phyloP scores from a whole-genome alignment of 1,140 invertebrate genomes.

The Aphaenogaster rudis region DNA sequence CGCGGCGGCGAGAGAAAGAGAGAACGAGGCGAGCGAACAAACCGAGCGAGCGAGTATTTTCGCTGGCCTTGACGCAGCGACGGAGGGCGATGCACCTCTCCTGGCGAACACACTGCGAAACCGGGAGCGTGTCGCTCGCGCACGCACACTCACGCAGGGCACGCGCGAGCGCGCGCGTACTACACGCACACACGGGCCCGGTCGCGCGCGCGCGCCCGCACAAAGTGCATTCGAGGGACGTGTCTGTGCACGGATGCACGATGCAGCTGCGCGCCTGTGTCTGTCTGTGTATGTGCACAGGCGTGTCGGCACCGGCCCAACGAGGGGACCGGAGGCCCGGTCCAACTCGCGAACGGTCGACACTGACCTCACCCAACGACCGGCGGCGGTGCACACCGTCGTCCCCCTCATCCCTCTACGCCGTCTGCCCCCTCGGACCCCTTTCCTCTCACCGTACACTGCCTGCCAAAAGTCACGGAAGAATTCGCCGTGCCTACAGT shows the following conservation, averaged over 20 bases:
- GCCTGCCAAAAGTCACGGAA: slow-evolving; percentile 83
- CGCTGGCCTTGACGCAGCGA: slow-evolving; percentile 87
- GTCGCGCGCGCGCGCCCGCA: slow-evolving; percentile 3
- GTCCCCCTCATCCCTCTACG: background rate
- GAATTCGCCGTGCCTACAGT: slow-evolving; percentile 80
- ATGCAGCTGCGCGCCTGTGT: slow-evolving; percentile 38
- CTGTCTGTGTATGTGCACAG: slow-evolving; percentile 49
- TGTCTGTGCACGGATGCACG: slow-evolving; percentile 26
- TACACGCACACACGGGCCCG: slow-evolving; percentile 20
- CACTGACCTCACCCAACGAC: slow-evolving; percentile 87
- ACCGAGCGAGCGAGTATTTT: slow-evolving; percentile 85
- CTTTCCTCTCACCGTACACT: slow-evolving; percentile 81
- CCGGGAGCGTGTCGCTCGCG: slow-evolving; percentile 79
- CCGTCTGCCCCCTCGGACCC: slow-evolving; percentile 63
- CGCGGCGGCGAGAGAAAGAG: slow-evolving; percentile 44
- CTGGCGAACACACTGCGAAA: slow-evolving; percentile 84
- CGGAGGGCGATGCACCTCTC: slow-evolving; percentile 86
- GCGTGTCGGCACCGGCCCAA: slow-evolving; percentile 67
- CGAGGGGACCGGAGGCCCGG: slow-evolving; percentile 80
- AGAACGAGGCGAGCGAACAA: slow-evolving; percentile 72
- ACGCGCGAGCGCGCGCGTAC: slow-evolving; percentile 41
- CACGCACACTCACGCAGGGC: slow-evolving; percentile 62
- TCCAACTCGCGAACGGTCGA: slow-evolving; percentile 85
- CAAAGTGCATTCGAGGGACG: slow-evolving; percentile 31
- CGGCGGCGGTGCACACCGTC: slow-evolving; percentile 71